These are phyloP conservation scores for Chlorocebus sabaeus DNA, from an alignment of 2,113 vertebrate genomes.

Conservation along the genomic window DNA sequence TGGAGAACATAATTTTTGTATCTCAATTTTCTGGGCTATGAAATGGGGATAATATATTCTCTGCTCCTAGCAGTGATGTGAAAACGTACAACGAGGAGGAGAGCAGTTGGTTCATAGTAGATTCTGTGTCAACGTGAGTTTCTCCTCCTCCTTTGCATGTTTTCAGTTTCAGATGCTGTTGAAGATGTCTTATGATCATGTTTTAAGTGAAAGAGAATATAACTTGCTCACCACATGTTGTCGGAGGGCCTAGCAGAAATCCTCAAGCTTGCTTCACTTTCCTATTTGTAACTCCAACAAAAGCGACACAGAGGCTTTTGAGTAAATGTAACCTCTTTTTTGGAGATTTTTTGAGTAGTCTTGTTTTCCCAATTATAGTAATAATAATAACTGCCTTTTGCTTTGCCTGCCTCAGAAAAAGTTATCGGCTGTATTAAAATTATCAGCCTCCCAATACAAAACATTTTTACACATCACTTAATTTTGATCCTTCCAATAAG, in stretches of 20 bases:
- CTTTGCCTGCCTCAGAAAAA: background rate
- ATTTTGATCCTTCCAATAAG: background rate
- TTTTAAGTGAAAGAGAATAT: background rate
- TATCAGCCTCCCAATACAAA: background rate
- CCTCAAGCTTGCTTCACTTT: background rate
- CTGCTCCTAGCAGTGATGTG: background rate
- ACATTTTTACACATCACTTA: background rate
- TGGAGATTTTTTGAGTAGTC: background rate
- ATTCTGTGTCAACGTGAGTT: background rate
- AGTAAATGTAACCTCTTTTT: background rate
- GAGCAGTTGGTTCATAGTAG: background rate
- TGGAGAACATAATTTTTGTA: background rate
- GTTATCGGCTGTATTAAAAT: background rate
- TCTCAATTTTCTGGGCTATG: background rate
- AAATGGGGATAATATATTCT: background rate
- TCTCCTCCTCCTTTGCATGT: background rate
- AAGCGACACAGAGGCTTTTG: background rate
- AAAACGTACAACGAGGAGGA: background rate
- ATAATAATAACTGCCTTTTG: background rate
- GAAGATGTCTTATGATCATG: background rate
- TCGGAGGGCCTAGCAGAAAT: background rate
- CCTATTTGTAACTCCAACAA: background rate
- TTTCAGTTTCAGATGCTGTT: background rate
- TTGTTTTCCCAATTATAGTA: background rate
- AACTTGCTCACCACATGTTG: background rate